A percentile compares a stretch with the other conserved stretches of the same genome.
Conservation (phyloP, 2,888 invertebrate species). For the Epinotia brunnichana region DNA sequence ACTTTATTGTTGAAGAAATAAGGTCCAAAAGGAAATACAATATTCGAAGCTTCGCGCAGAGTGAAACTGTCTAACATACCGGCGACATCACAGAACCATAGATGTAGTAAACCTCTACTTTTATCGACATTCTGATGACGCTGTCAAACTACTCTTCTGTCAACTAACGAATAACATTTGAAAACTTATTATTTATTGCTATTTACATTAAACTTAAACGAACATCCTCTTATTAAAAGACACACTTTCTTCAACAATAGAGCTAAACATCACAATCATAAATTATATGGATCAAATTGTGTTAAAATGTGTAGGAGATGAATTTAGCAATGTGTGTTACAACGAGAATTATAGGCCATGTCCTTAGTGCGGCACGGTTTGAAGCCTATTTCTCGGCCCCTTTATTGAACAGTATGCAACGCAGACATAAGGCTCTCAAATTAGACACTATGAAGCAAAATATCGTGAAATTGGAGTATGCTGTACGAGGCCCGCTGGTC, state of each 20-base stretch:
- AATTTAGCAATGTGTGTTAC: background rate
- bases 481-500: slow-evolving; percentile 6
- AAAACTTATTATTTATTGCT: background rate
- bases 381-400: background rate
- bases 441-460: slow-evolving; percentile 11
- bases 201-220: background rate
- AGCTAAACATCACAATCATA: background rate
- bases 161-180: background rate
- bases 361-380: background rate
- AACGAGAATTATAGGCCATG: background rate
- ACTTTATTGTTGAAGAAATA: no score
- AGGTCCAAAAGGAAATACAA: no score
- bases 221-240: no score
- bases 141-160: background rate
- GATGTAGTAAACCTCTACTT: background rate
- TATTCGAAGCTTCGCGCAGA: no score
- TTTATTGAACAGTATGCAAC: background rate
- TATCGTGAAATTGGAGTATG: slow-evolving; percentile 13
- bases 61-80: background rate
- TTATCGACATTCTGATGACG: background rate
- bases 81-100: background rate
- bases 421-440: background rate
- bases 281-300: background rate
- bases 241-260: background rate
- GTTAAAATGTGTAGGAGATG: background rate